Base-by-base conservation (phyloP, 2,888 invertebrate species). In the Baronia brevicornis region DNA sequence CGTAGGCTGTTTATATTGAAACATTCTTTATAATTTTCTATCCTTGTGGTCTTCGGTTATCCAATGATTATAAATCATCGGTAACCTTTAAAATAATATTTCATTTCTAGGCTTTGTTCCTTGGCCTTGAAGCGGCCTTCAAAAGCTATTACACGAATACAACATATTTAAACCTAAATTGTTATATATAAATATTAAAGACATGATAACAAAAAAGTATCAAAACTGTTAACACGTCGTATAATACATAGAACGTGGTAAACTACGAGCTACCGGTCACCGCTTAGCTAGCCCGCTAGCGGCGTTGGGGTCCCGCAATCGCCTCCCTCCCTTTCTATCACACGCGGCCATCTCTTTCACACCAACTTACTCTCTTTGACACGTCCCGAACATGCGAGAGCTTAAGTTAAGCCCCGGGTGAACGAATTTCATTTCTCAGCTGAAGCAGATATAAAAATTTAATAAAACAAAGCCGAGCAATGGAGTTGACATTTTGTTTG, bases 251-350 rank as follows among this genome's bases (percentile, higher is more conserved):
- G 55, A 58, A 53, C 54, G 51, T 53, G 48, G 58, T 49, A 58
- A 45, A 46, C 46, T 44, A 46, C 43, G 44, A 48, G 67, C 65
- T 62, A 69, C 62, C 57, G 68, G 57, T n/a, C n/a, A n/a, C 59
- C 51, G 55, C 46, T 39, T 50, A 42, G 41, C 54, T 49, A 53
- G 54, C 55, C 54, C 54, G 51, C 56, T 54, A 43, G 50, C 55
- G 44, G 41, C 47, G 41, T 38, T 25, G 12, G 35, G 43, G 51
- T 41, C 36, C 58, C 56, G 38, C 55, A 33, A 44, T 30, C 29
- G 24, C 30, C 36, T 36, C 37, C 22, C 42, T 32, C 10, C 56
- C 57, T 44, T 51, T 7, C 41, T 54, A 45, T 25, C 54, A 38
- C 47, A 11, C 41, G 35, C 36, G 23, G 21, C 28, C 29, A 22